phyloP scores from a whole-genome alignment of 2,113 vertebrate genomes.

The Sciurus niger region DNA sequence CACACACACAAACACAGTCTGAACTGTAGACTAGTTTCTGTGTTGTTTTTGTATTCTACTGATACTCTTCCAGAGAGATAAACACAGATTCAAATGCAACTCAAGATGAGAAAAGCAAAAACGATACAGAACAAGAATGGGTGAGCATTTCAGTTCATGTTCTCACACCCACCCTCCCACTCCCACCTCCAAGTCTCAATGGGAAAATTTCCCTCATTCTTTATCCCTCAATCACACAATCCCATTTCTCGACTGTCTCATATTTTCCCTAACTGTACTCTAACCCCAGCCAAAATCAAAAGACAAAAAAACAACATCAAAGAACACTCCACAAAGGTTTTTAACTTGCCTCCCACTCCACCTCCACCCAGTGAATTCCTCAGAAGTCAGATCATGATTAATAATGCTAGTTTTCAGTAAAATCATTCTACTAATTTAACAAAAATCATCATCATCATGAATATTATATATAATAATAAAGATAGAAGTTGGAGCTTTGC shows the following conservation, averaged over 20 bases:
- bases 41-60: constrained; percentile 46
- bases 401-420: constrained; percentile 32
- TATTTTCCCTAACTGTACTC: constrained; percentile 37
- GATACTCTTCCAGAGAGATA: constrained; percentile 31
- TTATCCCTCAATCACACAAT: constrained; percentile 36
- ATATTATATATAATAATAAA: not conserved
- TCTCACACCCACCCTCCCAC: not conserved
- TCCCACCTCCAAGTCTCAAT: not conserved
- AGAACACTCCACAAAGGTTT: constrained; percentile 39
- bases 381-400: constrained; percentile 58
- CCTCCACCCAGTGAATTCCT: constrained; percentile 63
- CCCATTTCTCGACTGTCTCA: constrained; percentile 25
- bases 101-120: constrained; percentile 40
- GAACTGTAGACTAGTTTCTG: constrained; percentile 4
- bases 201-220: constrained; percentile 13
- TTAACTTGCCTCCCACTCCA: constrained; percentile 42
- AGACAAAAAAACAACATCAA: constrained; percentile 60
- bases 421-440: constrained; percentile 48
- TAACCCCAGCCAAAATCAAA: constrained; percentile 50
- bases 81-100: constrained; percentile 39
- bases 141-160: not conserved
- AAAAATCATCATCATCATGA: constrained; percentile 1
- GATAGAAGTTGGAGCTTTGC: not conserved
- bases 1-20: not conserved
- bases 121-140: not conserved